Evolutionary conservation across 1,140 invertebrate species (phyloP).

Genomic region (Centruroides sculpturatus): DNA sequence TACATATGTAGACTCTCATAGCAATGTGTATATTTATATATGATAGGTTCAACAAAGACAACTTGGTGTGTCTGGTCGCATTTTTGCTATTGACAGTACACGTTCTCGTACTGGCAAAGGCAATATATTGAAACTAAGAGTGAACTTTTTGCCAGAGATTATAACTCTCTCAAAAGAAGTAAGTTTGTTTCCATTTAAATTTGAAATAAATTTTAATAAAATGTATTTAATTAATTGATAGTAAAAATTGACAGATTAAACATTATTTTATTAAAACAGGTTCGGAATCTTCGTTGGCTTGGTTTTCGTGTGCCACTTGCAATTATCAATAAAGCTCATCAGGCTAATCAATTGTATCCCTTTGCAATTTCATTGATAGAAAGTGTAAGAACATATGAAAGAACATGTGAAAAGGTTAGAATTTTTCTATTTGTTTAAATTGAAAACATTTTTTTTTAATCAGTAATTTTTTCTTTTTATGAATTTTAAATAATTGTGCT

Average conservation of each 20-base stretch:
- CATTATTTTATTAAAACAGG: slow-evolving; percentile 30
- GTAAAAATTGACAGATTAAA: too few species aligned
- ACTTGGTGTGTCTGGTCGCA: slow-evolving; percentile 78
- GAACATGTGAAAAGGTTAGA: slow-evolving; percentile 85
- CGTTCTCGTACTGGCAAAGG: slow-evolving; percentile 67
- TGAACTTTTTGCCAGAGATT: slow-evolving; percentile 97
- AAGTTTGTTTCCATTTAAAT: slow-evolving; percentile 13
- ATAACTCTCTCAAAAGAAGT: slow-evolving; percentile 95
- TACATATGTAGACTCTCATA: too few species aligned
- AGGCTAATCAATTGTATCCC: slow-evolving; percentile 95
- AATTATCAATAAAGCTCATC: slow-evolving; percentile 97
- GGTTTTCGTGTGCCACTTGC: slow-evolving; percentile 93
- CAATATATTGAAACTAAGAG: slow-evolving; percentile 78
- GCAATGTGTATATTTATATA: too few species aligned
- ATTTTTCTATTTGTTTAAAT: neutral
- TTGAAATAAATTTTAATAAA: too few species aligned
- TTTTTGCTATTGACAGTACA: slow-evolving; percentile 74
- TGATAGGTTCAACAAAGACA: slow-evolving; percentile 74
- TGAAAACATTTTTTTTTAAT: too few species aligned
- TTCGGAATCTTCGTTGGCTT: slow-evolving; percentile 88
- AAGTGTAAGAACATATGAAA: slow-evolving; percentile 90
- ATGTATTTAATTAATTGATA: too few species aligned
- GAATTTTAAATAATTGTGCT: too few species aligned
- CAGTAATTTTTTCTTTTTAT: neutral
- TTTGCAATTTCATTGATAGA: slow-evolving; percentile 98